phyloP scores from a whole-genome alignment of 2,888 invertebrate species.

The Cheilosia vernalis region DNA sequence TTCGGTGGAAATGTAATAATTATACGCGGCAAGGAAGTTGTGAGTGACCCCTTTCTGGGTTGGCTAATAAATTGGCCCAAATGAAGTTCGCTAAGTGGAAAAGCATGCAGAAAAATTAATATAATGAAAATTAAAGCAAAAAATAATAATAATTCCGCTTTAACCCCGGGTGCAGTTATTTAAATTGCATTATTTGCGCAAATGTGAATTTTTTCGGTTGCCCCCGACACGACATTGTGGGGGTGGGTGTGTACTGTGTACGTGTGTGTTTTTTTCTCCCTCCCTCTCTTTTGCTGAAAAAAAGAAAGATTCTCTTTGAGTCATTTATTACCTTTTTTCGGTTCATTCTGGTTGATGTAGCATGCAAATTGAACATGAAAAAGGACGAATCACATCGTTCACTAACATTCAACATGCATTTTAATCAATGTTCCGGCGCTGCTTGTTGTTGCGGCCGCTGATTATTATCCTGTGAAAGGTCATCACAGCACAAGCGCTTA shows the following conservation, averaged over 20 bases:
- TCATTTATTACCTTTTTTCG: constrained; percentile 28
- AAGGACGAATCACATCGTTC: constrained; percentile 32
- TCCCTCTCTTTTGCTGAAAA: not conserved
- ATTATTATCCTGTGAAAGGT: too few species aligned
- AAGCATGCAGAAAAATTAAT: constrained; percentile 15
- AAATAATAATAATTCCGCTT: constrained; percentile 34
- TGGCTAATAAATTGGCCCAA: constrained; percentile 54
- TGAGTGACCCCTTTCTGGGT: constrained; percentile 3
- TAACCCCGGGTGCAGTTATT: constrained; percentile 56
- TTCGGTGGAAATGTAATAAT: constrained; percentile 44
- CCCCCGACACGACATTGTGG: constrained; percentile 8
- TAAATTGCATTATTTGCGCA: constrained; percentile 57
- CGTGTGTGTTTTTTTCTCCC: not conserved
- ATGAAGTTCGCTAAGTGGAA: constrained; percentile 44
- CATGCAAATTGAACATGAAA: constrained; percentile 34
- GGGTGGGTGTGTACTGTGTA: not conserved
- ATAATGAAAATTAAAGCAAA: constrained; percentile 9
- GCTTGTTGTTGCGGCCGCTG: too few species aligned
- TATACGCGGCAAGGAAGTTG: constrained; percentile 23
- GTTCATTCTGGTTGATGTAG: constrained; percentile 21
- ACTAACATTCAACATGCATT: constrained; percentile 27
- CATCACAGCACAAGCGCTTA: too few species aligned
- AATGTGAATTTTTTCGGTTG: constrained; percentile 17
- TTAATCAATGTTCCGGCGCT: not conserved
- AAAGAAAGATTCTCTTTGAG: not conserved